A percentile compares a stretch with the other conserved stretches of the same genome.
phyloP scores from a whole-genome alignment of 2,113 vertebrate genomes.

The Silurus glanis region DNA sequence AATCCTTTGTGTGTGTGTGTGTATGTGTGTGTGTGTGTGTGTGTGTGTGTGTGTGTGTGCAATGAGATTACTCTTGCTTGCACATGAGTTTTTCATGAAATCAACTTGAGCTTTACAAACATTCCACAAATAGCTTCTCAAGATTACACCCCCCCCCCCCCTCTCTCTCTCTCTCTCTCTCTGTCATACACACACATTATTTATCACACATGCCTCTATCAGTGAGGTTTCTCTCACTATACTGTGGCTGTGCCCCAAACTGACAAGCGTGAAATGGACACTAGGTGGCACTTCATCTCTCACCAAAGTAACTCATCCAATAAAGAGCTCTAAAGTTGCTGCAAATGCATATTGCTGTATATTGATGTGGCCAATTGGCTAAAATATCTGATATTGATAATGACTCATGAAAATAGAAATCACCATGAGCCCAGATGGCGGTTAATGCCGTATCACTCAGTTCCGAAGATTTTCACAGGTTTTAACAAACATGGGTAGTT shows the following conservation, averaged over 20 bases:
- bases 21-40: background rate
- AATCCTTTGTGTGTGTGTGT: background rate
- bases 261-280: background rate
- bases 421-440: no score
- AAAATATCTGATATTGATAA: no score
- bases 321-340: background rate
- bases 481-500: no score
- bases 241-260: conserved; percentile 1
- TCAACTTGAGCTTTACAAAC: conserved; percentile 78
- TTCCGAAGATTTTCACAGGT: no score
- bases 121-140: conserved; percentile 78
- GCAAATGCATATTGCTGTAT: no score
- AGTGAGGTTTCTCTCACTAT: background rate
- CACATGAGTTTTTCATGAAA: conserved; percentile 75
- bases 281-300: background rate
- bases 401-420: no score
- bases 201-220: background rate
- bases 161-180: conserved; percentile 53
- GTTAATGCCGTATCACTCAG: no score
- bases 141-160: conserved; percentile 53
- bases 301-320: background rate
- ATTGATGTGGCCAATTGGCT: no score
- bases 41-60: conserved; percentile 61
- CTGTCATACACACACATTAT: background rate
- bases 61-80: conserved; percentile 75